A percentile compares a stretch with the other conserved stretches of the same genome.
Evolutionary conservation across 2,888 invertebrate genomes (phyloP).

Genomic region (Parnassius smintheus): DNA sequence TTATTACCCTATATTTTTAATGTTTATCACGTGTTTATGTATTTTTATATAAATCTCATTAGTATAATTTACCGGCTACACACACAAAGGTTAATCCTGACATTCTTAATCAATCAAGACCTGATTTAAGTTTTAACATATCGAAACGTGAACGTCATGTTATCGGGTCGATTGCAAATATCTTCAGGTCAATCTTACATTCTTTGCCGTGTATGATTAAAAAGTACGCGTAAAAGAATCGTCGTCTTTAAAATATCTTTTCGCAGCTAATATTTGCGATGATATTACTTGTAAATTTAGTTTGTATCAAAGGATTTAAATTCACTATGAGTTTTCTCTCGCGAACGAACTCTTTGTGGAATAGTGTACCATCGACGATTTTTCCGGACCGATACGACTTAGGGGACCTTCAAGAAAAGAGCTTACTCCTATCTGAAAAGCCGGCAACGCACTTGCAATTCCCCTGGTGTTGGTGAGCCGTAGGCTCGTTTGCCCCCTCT

Average conservation of each 20-base stretch:
- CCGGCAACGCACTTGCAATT: too few species aligned
- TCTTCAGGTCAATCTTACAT: constrained; percentile 5
- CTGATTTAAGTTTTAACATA: constrained; percentile 15
- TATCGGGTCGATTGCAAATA: constrained; percentile 12
- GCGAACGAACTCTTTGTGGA: too few species aligned
- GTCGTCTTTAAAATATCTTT: not conserved
- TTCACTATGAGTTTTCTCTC: too few species aligned
- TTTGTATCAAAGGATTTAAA: too few species aligned
- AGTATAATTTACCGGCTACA: constrained; percentile 1
- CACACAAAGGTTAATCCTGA: constrained; percentile 13
- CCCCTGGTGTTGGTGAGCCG: too few species aligned
- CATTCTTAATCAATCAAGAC: constrained; percentile 6
- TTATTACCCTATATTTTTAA: not conserved
- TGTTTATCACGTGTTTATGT: not conserved
- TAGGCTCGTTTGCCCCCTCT: too few species aligned
- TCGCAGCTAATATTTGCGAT: not conserved
- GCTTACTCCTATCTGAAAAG: too few species aligned
- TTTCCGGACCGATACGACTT: too few species aligned
- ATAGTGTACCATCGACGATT: too few species aligned
- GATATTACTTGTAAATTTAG: not conserved
- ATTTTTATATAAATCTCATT: constrained; percentile 1
- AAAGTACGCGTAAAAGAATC: not conserved
- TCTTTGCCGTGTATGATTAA: constrained; percentile 1
- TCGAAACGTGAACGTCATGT: constrained; percentile 1
- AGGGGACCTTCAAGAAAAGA: too few species aligned